A percentile compares a stretch with the other conserved stretches of the same genome.
These are phyloP conservation scores for Poecilia latipinna DNA, from an alignment of 2,113 vertebrate genomes.

Conservation along the genomic window DNA sequence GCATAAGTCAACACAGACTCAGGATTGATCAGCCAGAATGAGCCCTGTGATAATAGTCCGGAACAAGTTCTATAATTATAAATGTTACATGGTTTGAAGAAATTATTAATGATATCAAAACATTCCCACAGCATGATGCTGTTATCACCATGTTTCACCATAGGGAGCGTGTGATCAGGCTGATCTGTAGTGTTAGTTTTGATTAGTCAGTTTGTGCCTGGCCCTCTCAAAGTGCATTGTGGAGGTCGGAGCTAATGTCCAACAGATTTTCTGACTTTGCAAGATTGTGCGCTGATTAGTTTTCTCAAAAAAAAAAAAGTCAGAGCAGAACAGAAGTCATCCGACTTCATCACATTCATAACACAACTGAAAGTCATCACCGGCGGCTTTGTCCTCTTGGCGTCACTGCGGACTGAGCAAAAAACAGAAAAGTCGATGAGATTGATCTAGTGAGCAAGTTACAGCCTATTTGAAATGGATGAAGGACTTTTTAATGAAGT, in stretches of 20 bases:
- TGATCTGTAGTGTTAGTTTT: not conserved
- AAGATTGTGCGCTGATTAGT: not conserved
- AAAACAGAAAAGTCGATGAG: slow-evolving; percentile 35
- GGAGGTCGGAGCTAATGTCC: not conserved
- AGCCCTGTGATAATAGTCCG: not conserved
- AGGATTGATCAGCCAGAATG: too few relatives aligned
- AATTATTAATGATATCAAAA: not conserved
- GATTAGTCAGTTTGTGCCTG: not conserved
- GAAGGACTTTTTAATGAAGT: slow-evolving; percentile 48
- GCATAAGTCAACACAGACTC: too few relatives aligned
- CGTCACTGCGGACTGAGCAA: slow-evolving; percentile 37
- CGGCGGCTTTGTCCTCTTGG: slow-evolving; percentile 24
- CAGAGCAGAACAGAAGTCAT: slow-evolving; percentile 7
- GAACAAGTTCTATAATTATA: too few relatives aligned
- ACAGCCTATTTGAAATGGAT: slow-evolving; percentile 58
- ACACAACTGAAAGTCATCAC: slow-evolving; percentile 27
- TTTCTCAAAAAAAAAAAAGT: not conserved
- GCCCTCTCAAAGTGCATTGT: not conserved
- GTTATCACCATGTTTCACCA: not conserved
- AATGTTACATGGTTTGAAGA: not conserved
- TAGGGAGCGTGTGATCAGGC: not conserved
- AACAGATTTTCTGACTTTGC: not conserved
- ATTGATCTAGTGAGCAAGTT: slow-evolving; percentile 40
- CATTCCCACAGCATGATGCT: not conserved
- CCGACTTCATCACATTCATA: slow-evolving; percentile 33